Conservation (phyloP, 2,888 invertebrate species). For the Blomia tropicalis region DNA sequence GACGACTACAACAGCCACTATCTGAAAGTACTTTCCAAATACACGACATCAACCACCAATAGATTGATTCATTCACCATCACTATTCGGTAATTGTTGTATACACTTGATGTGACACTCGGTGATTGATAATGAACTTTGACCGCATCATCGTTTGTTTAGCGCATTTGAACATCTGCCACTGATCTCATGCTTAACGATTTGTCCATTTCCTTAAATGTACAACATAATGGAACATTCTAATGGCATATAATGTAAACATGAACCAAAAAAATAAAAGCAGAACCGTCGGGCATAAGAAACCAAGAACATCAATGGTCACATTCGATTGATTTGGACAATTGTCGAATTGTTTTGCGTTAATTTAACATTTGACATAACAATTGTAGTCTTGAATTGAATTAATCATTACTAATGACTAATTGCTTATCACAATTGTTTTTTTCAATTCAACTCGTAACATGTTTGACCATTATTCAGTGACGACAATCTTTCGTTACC, state of each 20-base stretch:
- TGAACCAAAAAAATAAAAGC: background rate
- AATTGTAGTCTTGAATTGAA: background rate
- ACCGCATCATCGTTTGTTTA: too few species aligned
- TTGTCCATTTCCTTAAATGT: too few species aligned
- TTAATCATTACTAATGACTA: slow-evolving; percentile 8
- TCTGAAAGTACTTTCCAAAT: background rate
- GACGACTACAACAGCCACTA: too few species aligned
- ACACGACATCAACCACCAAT: too few species aligned
- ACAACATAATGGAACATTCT: too few species aligned
- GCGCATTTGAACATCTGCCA: too few species aligned
- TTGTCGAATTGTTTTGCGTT: background rate
- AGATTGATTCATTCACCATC: too few species aligned
- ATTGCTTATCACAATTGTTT: background rate
- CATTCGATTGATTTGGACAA: background rate
- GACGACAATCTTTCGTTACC: too few species aligned
- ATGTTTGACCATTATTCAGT: background rate
- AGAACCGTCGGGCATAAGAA: too few species aligned
- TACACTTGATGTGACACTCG: too few species aligned
- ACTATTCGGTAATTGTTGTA: too few species aligned
- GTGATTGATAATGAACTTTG: slow-evolving; percentile 12
- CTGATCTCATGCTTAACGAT: too few species aligned
- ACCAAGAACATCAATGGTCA: background rate
- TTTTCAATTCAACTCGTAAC: background rate
- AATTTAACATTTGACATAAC: background rate
- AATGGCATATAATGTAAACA: background rate